Percentiles rank a stretch among this genome's conserved stretches.
phyloP scores from a whole-genome alignment of 2,797 vertebrate genomes.

The Enteromius anoplus region DNA sequence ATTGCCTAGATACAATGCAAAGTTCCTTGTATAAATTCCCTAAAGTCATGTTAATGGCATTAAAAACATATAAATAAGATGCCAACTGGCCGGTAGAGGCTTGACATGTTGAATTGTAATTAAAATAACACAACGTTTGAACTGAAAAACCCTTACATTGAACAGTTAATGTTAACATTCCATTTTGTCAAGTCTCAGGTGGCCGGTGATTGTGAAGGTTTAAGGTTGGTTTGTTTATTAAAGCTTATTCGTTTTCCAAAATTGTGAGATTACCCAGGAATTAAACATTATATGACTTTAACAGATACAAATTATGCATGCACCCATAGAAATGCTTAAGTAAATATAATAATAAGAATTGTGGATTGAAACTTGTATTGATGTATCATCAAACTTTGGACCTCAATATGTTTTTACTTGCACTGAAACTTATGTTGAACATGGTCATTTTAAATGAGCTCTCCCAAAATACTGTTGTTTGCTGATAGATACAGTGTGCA shows the following conservation, averaged over 20 bases:
- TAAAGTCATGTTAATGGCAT: background rate
- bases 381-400: conserved; percentile 1
- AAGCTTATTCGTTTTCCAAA: background rate
- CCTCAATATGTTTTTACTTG: conserved; percentile 10
- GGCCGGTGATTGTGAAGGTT: background rate
- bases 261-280: background rate
- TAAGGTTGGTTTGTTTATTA: conserved; percentile 14
- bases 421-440: background rate
- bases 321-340: background rate
- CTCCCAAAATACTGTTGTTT: conserved; percentile 13
- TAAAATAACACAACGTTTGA: background rate
- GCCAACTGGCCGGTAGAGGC: background rate
- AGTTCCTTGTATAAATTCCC: background rate
- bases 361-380: background rate
- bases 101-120: background rate
- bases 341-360: background rate
- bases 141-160: background rate
- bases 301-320: background rate
- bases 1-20: background rate
- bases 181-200: background rate
- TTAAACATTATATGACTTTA: background rate
- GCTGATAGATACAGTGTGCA: background rate
- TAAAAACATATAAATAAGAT: conserved; percentile 5
- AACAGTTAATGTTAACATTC: background rate
- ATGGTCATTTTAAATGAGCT: background rate